Conservation (phyloP, 2,888 invertebrate species). For the Ceraclea dissimilis region DNA sequence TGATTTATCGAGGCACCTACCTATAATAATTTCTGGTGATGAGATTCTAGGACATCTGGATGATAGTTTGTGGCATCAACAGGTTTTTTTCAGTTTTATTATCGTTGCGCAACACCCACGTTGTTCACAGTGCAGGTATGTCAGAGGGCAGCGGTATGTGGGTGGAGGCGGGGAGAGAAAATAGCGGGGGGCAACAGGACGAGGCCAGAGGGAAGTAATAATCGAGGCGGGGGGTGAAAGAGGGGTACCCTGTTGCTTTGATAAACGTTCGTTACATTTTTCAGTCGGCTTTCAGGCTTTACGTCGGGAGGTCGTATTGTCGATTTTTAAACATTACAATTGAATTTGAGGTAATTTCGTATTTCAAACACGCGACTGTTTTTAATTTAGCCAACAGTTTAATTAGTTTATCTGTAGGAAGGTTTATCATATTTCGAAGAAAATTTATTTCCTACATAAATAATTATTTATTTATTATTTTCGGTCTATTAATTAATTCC, state of each 20-base stretch:
- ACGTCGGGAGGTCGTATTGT: background rate
- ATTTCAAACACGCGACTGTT: background rate
- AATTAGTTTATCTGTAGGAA: background rate
- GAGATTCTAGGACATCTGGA: no score
- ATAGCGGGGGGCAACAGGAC: slow-evolving; percentile 25
- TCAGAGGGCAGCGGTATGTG: slow-evolving; percentile 34
- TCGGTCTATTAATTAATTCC: background rate
- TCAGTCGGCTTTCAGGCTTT: slow-evolving; percentile 12
- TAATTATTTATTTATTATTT: background rate
- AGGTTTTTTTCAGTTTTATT: slow-evolving; percentile 9
- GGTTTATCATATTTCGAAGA: background rate
- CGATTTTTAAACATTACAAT: background rate
- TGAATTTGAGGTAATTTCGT: background rate
- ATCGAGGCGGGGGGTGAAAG: slow-evolving; percentile 27
- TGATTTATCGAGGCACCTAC: no score
- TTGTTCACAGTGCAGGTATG: slow-evolving; percentile 34
- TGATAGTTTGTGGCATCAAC: slow-evolving; percentile 5
- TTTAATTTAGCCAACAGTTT: background rate
- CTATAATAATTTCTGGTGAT: no score
- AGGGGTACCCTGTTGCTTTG: slow-evolving; percentile 29
- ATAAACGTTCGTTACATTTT: slow-evolving; percentile 8
- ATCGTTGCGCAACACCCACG: slow-evolving; percentile 8
- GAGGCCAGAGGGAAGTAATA: slow-evolving; percentile 29
- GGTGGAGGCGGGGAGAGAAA: slow-evolving; percentile 29
- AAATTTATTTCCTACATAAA: background rate